These are phyloP conservation scores for Platyura marginata DNA, from an alignment of 1,140 invertebrate genomes.

Conservation along the genomic window DNA sequence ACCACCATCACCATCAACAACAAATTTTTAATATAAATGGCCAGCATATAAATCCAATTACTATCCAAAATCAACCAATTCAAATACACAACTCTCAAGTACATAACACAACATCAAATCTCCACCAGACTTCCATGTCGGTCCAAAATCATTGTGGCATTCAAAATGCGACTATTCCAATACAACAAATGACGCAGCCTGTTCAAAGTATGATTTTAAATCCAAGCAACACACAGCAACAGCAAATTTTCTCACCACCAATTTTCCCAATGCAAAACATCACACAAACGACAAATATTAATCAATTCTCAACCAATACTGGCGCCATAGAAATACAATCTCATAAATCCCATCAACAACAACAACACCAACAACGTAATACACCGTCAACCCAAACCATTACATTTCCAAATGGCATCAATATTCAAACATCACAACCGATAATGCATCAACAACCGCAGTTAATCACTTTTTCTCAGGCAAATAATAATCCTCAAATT, in stretches of 20 bases:
- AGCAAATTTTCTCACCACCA: not conserved
- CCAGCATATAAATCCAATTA: not conserved
- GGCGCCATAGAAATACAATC: not conserved
- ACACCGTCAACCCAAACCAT: not conserved
- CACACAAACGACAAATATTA: not conserved
- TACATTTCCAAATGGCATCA: not conserved
- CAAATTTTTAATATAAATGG: not conserved
- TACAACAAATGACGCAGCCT: not conserved
- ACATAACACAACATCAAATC: too few species aligned
- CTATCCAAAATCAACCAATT: not conserved
- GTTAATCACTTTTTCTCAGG: not conserved
- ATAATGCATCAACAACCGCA: not conserved
- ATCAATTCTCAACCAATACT: too few species aligned
- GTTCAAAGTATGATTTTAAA: conserved; percentile 1
- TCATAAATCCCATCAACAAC: not conserved
- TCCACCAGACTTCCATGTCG: not conserved
- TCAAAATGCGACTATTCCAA: not conserved
- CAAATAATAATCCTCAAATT: not conserved
- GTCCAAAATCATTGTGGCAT: not conserved
- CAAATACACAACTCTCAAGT: not conserved
- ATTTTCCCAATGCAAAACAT: not conserved
- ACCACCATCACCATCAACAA: not conserved
- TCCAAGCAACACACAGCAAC: not conserved
- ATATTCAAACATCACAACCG: not conserved
- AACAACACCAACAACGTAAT: not conserved